These are phyloP conservation scores for Tachycineta bicolor DNA, from an alignment of 2,113 vertebrate genomes.

Conservation along the genomic window DNA sequence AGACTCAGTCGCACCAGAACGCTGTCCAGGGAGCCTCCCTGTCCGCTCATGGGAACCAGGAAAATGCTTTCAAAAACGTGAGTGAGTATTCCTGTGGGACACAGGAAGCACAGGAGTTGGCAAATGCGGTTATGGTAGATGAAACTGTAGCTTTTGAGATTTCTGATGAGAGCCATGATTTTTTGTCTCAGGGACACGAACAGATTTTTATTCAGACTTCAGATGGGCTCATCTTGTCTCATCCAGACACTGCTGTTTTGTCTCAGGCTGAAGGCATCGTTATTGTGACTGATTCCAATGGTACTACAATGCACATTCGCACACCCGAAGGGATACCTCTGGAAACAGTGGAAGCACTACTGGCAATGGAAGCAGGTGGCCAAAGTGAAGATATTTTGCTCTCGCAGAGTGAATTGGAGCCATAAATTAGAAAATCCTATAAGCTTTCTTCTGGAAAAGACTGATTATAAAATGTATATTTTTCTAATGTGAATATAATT, in stretches of 20 bases:
- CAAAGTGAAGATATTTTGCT: conserved; percentile 62
- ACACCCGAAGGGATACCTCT: conserved; percentile 76
- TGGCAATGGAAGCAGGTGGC: conserved; percentile 77
- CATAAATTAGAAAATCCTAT: background rate
- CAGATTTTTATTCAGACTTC: conserved; percentile 82
- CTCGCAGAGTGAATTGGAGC: conserved; percentile 39
- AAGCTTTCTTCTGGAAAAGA: conserved; percentile 37
- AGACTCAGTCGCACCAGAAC: background rate
- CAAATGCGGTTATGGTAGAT: background rate
- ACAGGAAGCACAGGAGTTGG: background rate
- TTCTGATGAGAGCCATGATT: conserved; percentile 54
- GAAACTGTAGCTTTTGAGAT: conserved; percentile 71
- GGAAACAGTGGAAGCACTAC: conserved; percentile 79
- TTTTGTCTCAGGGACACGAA: conserved; percentile 63
- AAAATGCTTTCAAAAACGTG: background rate
- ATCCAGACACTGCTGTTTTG: conserved; percentile 66
- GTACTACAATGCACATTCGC: conserved; percentile 79
- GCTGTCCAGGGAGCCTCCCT: background rate
- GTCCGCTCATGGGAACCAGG: background rate
- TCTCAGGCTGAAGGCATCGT: conserved; percentile 74
- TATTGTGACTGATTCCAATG: conserved; percentile 74
- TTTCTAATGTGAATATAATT: conserved; percentile 76
- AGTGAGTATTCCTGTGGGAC: background rate
- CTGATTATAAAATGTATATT: conserved; percentile 62
- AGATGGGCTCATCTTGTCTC: conserved; percentile 76